Evolutionary conservation across 2,797 vertebrate species (phyloP).

Genomic region (Galago senegalensis): DNA sequence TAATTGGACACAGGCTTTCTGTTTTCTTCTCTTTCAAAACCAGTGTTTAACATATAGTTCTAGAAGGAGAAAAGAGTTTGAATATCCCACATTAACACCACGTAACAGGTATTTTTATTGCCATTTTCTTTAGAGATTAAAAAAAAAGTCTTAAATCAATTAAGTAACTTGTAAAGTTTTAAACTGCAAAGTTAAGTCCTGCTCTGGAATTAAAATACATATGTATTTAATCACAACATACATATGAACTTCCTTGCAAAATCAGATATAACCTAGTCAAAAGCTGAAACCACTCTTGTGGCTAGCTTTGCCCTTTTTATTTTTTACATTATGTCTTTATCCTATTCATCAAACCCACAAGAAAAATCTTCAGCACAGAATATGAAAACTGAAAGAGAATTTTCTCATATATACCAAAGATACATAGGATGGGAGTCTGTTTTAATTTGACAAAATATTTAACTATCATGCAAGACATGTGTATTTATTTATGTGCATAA

Average conservation of each 20-base stretch:
- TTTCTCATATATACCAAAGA: not conserved
- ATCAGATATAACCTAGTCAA: no score
- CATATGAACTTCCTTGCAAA: no score
- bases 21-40: slow-evolving; percentile 40
- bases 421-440: not conserved
- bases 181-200: not conserved
- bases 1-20: not conserved
- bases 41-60: not conserved
- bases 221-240: not conserved
- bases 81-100: not conserved
- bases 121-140: slow-evolving; percentile 15
- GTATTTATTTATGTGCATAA: not conserved
- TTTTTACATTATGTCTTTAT: not conserved
- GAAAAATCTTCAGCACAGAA: not conserved
- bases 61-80: slow-evolving; percentile 31
- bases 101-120: not conserved
- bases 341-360: not conserved
- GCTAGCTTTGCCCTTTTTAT: not conserved
- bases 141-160: not conserved
- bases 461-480: not conserved
- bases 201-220: not conserved
- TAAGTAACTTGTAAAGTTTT: not conserved
- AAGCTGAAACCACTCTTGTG: no score
- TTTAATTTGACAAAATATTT: not conserved
- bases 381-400: not conserved